These are phyloP conservation scores for Chrysodeixis includens DNA, from an alignment of 2,888 invertebrate genomes.

Conservation along the genomic window DNA sequence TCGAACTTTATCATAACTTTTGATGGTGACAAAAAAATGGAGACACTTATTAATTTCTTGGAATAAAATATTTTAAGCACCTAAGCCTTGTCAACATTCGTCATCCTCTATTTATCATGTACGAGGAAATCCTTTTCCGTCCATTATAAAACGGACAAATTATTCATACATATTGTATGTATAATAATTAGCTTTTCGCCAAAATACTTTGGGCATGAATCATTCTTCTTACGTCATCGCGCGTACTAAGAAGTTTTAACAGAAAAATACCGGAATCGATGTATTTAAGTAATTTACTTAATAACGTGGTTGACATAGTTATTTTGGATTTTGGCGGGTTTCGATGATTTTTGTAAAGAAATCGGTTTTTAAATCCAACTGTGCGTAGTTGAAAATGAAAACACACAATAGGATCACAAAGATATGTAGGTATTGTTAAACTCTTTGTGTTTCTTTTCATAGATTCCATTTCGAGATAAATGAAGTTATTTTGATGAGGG, in stretches of 20 bases:
- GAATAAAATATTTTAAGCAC: not conserved
- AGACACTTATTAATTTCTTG: not conserved
- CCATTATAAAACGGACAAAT: conserved; percentile 22
- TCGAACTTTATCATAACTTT: too few relatives aligned
- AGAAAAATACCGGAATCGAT: conserved; percentile 19
- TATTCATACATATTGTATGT: conserved; percentile 19
- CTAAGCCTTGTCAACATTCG: conserved; percentile 6
- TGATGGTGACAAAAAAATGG: not conserved
- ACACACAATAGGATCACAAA: not conserved
- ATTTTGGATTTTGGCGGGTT: conserved; percentile 15
- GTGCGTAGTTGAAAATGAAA: not conserved
- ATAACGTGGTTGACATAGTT: conserved; percentile 15
- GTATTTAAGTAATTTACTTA: conserved; percentile 13
- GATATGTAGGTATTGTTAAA: too few relatives aligned
- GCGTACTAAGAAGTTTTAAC: conserved; percentile 7
- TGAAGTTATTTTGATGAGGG: too few relatives aligned
- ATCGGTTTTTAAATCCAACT: not conserved
- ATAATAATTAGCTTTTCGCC: conserved; percentile 25
- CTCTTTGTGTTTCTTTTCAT: too few relatives aligned
- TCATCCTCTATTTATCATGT: conserved; percentile 23
- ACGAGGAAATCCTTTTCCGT: conserved; percentile 42
- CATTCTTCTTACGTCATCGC: conserved; percentile 25
- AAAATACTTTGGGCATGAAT: conserved; percentile 27
- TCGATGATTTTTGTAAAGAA: conserved; percentile 1
- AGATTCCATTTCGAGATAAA: too few relatives aligned